These are phyloP conservation scores for Hipposideros larvatus DNA, from an alignment of 2,797 vertebrate genomes.

Conservation along the genomic window DNA sequence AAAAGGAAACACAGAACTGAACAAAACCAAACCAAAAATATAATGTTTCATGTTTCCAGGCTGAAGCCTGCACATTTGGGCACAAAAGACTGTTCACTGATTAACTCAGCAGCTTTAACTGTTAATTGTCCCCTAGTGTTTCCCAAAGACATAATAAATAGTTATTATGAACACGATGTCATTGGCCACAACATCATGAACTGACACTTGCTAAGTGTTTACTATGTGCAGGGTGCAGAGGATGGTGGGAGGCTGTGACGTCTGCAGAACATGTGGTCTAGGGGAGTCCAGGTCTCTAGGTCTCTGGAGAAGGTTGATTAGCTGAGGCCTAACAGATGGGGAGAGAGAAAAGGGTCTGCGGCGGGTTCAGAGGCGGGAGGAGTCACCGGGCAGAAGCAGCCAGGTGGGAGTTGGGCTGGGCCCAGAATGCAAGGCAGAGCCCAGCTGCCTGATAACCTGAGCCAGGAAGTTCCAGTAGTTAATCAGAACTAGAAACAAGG, in stretches of 20 bases:
- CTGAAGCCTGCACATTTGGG: background rate
- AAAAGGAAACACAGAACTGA: background rate
- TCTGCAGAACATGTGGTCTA: fast-evolving
- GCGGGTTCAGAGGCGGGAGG: background rate
- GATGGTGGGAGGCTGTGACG: background rate
- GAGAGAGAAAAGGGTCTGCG: background rate
- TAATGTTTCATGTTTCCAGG: background rate
- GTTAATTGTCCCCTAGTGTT: background rate
- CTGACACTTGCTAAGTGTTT: background rate
- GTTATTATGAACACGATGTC: background rate
- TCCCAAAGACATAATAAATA: background rate
- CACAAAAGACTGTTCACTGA: background rate
- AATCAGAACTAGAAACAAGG: background rate
- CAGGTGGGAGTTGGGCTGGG: background rate
- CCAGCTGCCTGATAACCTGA: background rate
- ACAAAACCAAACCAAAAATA: background rate
- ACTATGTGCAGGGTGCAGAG: fast-evolving
- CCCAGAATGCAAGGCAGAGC: background rate
- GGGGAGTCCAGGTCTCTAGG: background rate
- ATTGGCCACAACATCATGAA: background rate
- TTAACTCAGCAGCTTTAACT: background rate
- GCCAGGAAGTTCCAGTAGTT: background rate
- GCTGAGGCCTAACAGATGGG: background rate
- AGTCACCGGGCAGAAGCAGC: background rate
- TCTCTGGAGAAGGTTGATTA: background rate